A percentile compares a stretch with the other conserved stretches of the same genome.
phyloP scores from a whole-genome alignment of 2,113 vertebrate genomes.

The Columba livia region DNA sequence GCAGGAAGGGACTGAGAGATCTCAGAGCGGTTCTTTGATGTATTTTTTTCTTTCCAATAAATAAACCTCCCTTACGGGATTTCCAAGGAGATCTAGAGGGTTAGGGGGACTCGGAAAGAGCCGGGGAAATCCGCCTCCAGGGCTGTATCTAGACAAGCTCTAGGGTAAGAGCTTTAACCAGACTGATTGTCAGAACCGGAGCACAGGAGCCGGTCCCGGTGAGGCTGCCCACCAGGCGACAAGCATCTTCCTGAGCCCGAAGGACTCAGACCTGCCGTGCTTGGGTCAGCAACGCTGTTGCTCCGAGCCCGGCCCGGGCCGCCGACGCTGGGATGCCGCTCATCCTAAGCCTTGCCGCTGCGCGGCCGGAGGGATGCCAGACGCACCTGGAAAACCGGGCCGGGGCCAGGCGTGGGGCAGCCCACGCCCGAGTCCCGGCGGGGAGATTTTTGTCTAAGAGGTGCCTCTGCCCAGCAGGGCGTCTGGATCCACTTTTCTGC shows the following conservation, averaged over 20 bases:
- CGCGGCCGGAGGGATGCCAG: background rate
- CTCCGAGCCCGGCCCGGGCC: rapidly evolving
- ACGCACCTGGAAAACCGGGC: background rate
- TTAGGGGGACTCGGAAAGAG: background rate
- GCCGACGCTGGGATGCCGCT: rapidly evolving
- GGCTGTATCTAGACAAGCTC: background rate
- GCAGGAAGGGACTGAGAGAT: background rate
- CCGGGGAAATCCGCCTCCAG: rapidly evolving
- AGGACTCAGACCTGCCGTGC: background rate
- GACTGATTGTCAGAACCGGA: background rate
- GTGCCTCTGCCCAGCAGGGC: background rate
- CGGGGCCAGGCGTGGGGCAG: no score
- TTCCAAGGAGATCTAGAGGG: background rate
- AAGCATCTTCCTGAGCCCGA: background rate
- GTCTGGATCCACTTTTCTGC: background rate
- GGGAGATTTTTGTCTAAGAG: background rate
- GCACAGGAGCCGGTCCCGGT: background rate
- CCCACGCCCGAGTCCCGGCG: rapidly evolving
- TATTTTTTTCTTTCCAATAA: background rate
- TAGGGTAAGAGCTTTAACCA: background rate
- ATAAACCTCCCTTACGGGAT: background rate
- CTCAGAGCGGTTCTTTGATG: background rate
- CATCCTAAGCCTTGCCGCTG: background rate
- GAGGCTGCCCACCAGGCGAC: background rate
- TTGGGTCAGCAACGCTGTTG: background rate